Evolutionary conservation across 2,113 vertebrate species (phyloP), one percentile per base, ranked within the genome.

Genomic region (Telmatochromis brachygnathus): DNA sequence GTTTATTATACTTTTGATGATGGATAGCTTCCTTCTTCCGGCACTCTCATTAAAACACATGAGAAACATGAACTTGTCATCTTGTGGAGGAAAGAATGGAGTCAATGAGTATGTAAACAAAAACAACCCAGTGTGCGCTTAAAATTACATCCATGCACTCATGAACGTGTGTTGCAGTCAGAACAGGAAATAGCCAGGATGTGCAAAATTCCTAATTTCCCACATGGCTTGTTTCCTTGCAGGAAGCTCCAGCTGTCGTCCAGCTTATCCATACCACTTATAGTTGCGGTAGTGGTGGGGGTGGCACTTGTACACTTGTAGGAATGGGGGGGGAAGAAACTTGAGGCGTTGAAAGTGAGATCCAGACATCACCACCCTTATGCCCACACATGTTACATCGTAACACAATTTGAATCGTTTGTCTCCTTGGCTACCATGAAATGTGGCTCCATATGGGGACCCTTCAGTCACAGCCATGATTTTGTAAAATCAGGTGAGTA

Each of bases 121-220:
- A 88, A 92, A 82, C 35, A 12, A 82, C 54, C n/a, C n/a, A 45
- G 23, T 73, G 21, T 9, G 15, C 39, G 70, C 47, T 62, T 30
- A 47, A 83, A 73, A 83, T 83, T 6, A 80, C 28, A 90, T 81
- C 73, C 35, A 37, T 35, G 21, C 35, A 37, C 84, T 55, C 12
- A 1, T 82, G 49, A 47, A 51, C 10, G 5, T 49, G 88, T 84
- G 91, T 88, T n/a, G 81, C 60, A 85, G 87, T 86, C 56, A 3
- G 28, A 70, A 88, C 93, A 94, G 94, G 94, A 96, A 94, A 94
- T 94, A 83, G 81, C 89, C 88, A 91, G 88, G 92, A 95, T 93
- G 94, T 87, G 84, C 88, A 56, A 91, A 90, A 96, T 94, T 95
- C 93, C 90, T 89, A 23, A 87, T 93, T 87, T 91, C 91, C 95